Conservation (phyloP, 2,888 invertebrate genomes). For the Trissoscelio sp. region DNA sequence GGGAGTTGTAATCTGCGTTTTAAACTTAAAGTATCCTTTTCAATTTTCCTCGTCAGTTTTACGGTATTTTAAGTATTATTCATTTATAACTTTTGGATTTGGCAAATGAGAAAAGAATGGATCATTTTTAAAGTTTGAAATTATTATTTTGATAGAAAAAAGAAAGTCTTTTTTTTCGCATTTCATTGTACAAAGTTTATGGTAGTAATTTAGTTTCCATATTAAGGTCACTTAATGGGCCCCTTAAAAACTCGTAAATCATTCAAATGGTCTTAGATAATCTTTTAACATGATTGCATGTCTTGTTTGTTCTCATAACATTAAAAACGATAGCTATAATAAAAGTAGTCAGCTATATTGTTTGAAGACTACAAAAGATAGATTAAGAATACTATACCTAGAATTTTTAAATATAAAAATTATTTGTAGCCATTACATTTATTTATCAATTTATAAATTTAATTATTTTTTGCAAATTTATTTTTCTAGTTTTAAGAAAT, state of each 20-base stretch:
- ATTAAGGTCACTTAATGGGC: slow-evolving; percentile 44
- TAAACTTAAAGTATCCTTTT: background rate
- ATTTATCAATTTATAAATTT: too few species aligned
- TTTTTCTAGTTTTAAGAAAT: too few species aligned
- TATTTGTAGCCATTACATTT: too few species aligned
- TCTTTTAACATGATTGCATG: slow-evolving; percentile 44
- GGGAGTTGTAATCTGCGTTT: background rate
- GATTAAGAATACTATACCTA: too few species aligned
- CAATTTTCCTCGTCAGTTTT: background rate
- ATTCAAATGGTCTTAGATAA: slow-evolving; percentile 45
- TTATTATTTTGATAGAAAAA: too few species aligned
- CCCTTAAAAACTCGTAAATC: slow-evolving; percentile 48
- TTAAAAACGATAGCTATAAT: background rate
- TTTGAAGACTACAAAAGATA: too few species aligned
- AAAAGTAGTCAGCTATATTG: background rate
- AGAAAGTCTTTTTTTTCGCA: too few species aligned
- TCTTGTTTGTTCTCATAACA: slow-evolving; percentile 40
- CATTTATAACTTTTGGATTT: too few species aligned
- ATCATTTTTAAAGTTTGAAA: too few species aligned
- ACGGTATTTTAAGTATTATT: background rate
- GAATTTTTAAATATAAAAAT: too few species aligned
- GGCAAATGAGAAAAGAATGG: too few species aligned
- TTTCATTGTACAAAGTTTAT: background rate
- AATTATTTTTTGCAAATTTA: too few species aligned
- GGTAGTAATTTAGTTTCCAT: slow-evolving; percentile 26